Conservation (phyloP, 1,140 invertebrate genomes). For the Heliconius eleuchia region DNA sequence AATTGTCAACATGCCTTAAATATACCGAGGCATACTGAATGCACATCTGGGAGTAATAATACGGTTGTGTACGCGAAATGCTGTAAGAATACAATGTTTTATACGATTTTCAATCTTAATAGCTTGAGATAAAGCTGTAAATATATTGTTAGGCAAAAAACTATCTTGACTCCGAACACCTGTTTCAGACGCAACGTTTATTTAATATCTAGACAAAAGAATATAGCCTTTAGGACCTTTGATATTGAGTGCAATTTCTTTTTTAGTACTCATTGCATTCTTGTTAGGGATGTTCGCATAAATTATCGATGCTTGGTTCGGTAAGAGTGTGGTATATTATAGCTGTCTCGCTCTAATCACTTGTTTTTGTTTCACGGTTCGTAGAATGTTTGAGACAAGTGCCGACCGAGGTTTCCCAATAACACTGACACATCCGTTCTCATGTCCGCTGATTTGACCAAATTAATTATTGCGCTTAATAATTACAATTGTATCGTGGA, state of each 20-base stretch:
- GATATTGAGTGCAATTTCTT: constrained; percentile 42
- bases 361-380: constrained; percentile 72
- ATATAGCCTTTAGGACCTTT: constrained; percentile 34
- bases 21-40: constrained; percentile 62
- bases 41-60: constrained; percentile 79
- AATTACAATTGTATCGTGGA: background rate
- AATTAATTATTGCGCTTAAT: constrained; percentile 16
- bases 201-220: constrained; percentile 42
- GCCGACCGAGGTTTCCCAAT: constrained; percentile 40
- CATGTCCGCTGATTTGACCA: constrained; percentile 25
- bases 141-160: constrained; percentile 28
- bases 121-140: constrained; percentile 17
- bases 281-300: constrained; percentile 78
- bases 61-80: constrained; percentile 42
- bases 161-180: constrained; percentile 71
- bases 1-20: constrained; percentile 67
- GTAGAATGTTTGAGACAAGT: constrained; percentile 62
- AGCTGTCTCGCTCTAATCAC: constrained; percentile 66
- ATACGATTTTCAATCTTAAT: constrained; percentile 39
- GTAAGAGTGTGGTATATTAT: constrained; percentile 57
- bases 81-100: constrained; percentile 26
- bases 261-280: constrained; percentile 54
- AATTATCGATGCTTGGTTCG: constrained; percentile 78
- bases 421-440: constrained; percentile 41
- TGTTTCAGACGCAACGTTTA: constrained; percentile 75